Evolutionary conservation across 2,888 invertebrate genomes (phyloP), one percentile per base, ranked within the genome.

Genomic region (Drosophila anomalata): DNA sequence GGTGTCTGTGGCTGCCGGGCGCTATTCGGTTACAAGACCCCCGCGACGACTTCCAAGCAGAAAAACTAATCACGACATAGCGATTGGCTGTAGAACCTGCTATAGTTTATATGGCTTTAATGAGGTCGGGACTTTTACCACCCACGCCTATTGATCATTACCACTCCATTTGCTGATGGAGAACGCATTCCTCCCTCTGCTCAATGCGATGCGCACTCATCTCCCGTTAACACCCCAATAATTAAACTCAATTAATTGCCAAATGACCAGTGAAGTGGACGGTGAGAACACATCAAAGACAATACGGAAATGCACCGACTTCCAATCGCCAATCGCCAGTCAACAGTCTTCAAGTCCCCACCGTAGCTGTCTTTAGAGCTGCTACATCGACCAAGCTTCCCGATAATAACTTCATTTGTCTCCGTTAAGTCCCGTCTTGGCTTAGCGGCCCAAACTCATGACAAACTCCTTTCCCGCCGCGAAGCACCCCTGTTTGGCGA

Each of bases 321-420:
- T 44, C 20, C 53, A 52, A n/a, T 22, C 61, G 39, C 14, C 39
- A 14, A 3, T 39, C 39, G 26, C 52, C 31, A 8, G 31, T 4
- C 8, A 36, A 2, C n/a, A 42, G 41, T 14, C 31, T 11, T 9
- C 1, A 9, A 7, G 11, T 12, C 8, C 12, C 26, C 44, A 14
- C 24, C 46, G 39, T 42, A 12, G 46, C 31, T 48, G 22, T 47
- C 29, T 44, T 11, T 2, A 17, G 17, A 42, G 41, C 8, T 20
- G 48, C 26, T 29, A 29, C 29, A 29, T 29, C 22, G 22, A 24
- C 29, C 29, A 8, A 29, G 57, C 50, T 59, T 65, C 50, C 67
- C 55, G 76, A 76, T 79, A 85, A 84, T 78, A 79, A 77, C 83
- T 84, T 78, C 83, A 84, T 84, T 84, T 87, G 84, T 84, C 84